Conservation (phyloP, 2,113 vertebrate species). For the Cyprinodon tularosa region DNA sequence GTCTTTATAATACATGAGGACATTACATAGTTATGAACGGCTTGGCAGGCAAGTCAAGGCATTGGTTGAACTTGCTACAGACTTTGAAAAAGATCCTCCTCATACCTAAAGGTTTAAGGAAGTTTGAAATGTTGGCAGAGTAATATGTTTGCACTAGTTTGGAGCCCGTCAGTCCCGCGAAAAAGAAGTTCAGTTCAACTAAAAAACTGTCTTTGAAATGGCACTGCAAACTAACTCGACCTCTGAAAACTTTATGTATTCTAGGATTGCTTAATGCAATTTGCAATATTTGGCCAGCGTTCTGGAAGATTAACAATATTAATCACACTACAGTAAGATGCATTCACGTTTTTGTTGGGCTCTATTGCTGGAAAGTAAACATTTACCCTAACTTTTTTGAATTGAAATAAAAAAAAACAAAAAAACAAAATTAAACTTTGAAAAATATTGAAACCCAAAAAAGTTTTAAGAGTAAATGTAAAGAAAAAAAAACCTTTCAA, state of each 20-base stretch:
- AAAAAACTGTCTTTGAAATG: background rate
- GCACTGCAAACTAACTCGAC: background rate
- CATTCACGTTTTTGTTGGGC: no score
- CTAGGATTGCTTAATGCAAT: background rate
- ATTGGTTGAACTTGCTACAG: conserved; percentile 57
- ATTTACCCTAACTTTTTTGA: no score
- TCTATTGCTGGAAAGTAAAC: no score
- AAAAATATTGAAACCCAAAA: no score
- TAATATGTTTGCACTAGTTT: background rate
- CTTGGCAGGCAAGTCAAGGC: conserved; percentile 67
- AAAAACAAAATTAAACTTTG: no score
- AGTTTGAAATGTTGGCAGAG: conserved; percentile 15
- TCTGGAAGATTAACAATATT: background rate
- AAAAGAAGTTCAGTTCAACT: conserved; percentile 1
- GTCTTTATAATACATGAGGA: conserved; percentile 75
- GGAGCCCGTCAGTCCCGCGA: background rate
- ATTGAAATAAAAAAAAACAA: no score
- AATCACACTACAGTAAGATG: background rate
- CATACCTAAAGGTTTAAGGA: conserved; percentile 38
- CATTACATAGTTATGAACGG: conserved; percentile 77
- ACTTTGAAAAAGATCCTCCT: conserved; percentile 47
- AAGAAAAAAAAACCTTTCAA: no score
- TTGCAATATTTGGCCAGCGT: background rate
- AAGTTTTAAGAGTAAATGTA: no score
- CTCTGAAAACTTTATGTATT: background rate